These are phyloP conservation scores for Hemistola chrysoprasaria DNA, from an alignment of 2,888 invertebrate species.

Conservation along the genomic window DNA sequence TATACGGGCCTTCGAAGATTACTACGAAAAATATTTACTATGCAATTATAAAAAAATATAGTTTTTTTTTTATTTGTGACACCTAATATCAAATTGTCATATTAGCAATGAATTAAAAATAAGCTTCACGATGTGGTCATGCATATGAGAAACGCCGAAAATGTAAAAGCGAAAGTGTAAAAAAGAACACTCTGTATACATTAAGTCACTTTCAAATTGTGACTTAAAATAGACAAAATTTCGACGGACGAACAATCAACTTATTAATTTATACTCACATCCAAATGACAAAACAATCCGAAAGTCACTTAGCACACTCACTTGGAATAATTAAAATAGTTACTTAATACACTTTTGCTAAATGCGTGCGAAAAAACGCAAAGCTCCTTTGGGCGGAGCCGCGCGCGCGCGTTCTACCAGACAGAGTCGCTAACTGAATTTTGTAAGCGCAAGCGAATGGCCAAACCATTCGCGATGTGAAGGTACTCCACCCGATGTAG, in stretches of 20 bases:
- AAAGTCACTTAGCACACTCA: constrained; percentile 58
- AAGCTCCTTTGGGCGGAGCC: constrained; percentile 68
- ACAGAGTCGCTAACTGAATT: constrained; percentile 65
- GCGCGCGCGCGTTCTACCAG: constrained; percentile 73
- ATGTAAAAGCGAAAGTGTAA: too few relatives aligned
- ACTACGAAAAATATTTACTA: constrained; percentile 28
- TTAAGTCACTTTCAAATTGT: constrained; percentile 12
- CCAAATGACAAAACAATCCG: constrained; percentile 73
- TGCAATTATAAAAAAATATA: constrained; percentile 11
- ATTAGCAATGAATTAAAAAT: too few relatives aligned
- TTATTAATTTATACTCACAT: constrained; percentile 67
- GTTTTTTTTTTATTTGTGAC: too few relatives aligned
- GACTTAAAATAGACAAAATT: constrained; percentile 33
- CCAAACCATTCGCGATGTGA: constrained; percentile 56
- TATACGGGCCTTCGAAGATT: constrained; percentile 59
- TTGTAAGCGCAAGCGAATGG: constrained; percentile 70
- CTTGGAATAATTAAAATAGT: too few relatives aligned
- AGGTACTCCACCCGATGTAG: constrained; percentile 55
- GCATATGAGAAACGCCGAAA: too few relatives aligned
- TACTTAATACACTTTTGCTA: constrained; percentile 23
- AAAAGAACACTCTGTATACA: constrained; percentile 3
- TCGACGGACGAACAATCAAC: constrained; percentile 71
- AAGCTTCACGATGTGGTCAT: too few relatives aligned
- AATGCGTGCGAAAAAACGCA: constrained; percentile 34
- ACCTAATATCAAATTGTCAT: too few relatives aligned